A percentile compares a stretch with the other conserved stretches of the same genome.
Evolutionary conservation across 2,888 invertebrate species (phyloP).

Genomic region (Apotomis turbidana): DNA sequence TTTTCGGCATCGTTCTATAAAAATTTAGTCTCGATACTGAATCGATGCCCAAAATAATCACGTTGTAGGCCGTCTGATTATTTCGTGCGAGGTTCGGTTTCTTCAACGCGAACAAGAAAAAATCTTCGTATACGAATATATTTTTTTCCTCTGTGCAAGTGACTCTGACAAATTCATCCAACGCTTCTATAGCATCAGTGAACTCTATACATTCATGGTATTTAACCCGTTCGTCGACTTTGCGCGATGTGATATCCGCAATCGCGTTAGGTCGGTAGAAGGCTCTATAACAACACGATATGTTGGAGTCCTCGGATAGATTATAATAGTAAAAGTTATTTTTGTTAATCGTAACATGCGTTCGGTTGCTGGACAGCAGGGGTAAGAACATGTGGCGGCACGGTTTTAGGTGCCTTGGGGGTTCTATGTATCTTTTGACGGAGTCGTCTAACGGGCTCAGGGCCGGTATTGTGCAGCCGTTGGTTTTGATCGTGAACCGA

Average conservation of each 20-base stretch:
- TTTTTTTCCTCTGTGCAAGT: constrained; percentile 78
- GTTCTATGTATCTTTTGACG: constrained; percentile 80
- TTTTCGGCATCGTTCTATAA: constrained; percentile 91
- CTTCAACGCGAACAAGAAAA: constrained; percentile 85
- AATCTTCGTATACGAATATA: constrained; percentile 85
- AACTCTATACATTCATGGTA: constrained; percentile 81
- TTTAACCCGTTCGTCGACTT: constrained; percentile 75
- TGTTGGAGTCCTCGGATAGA: constrained; percentile 66
- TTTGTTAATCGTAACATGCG: constrained; percentile 82
- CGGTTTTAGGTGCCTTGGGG: constrained; percentile 76
- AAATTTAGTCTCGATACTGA: constrained; percentile 94
- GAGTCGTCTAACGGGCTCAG: constrained; percentile 85
- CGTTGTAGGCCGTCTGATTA: constrained; percentile 80
- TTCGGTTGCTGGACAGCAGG: constrained; percentile 83
- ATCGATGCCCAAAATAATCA: constrained; percentile 93
- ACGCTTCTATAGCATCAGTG: constrained; percentile 67
- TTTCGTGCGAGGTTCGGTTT: constrained; percentile 54
- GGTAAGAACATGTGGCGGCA: constrained; percentile 79
- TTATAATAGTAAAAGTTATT: constrained; percentile 77
- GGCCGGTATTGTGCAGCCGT: constrained; percentile 87
- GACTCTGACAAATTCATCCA: constrained; percentile 88
- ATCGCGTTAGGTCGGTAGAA: constrained; percentile 82
- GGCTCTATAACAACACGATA: constrained; percentile 85
- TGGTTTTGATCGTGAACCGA: constrained; percentile 83
- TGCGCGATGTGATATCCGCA: constrained; percentile 70